Base-by-base conservation (phyloP, 2,797 vertebrate species). In the Oophaga sylvatica region DNA sequence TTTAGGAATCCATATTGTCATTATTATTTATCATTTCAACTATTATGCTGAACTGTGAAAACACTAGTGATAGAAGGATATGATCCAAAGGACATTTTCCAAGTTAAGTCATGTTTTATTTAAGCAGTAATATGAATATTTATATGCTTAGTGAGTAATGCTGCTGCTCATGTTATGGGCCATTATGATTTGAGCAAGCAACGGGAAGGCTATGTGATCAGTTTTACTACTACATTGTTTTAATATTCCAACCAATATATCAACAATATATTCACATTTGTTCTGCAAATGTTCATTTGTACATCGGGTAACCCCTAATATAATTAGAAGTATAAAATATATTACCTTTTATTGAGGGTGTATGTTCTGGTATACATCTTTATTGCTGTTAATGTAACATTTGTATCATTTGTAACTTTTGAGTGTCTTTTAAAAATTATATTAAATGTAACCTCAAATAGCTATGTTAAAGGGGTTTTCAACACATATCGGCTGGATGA, bases 151-250 rank as follows among this genome's bases (percentile, higher is more conserved):
- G 71, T 73, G 71, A 73, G 75, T 56, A 77, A 77, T 77, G 22
- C n/a, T 77, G 53, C n/a, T 56, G 75, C 45, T 77, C 45, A 53
- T 77, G 75, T 77, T 77, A 56, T 77, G 45, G 75, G 48, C 75
- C 48, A 26, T 56, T 56, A 77, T 56, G 12, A 77, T 77, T 77
- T 77, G 48, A 77, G 75, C 12, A 26, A 56, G 48, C 48, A 77
- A 48, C 48, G 41, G 48, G 48, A 56, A 77, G 75, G 20, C 75
- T 77, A 56, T 77, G 45, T 77, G 22, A 77, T 56, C 20, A 56
- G 75, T 77, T 56, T 77, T 77, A 77, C 75, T 77, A 26, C 48
- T 56, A 56, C 45, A 77, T 77, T 77, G 75, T 77, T 53, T 56
- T n/a, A 53, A 53, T 77, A 77, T 56, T 15, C 45, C n/a, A 77